Percentiles rank a stretch among this genome's conserved stretches.
Conservation (phyloP, 1,140 invertebrate species). For the Neodiprion virginianus region DNA sequence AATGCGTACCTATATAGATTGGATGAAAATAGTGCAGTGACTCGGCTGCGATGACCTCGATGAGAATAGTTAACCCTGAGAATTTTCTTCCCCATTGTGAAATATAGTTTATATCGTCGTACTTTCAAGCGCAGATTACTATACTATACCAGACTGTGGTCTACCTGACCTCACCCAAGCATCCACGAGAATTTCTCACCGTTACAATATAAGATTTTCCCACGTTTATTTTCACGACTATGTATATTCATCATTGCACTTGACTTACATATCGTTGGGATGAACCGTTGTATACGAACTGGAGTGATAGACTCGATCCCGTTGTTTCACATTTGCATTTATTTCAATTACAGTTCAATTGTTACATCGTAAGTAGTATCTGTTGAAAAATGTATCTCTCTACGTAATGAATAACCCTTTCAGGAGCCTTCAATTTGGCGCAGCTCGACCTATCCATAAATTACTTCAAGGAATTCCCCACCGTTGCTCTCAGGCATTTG, state of each 20-base stretch:
- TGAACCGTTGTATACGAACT: background rate
- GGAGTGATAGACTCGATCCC: background rate
- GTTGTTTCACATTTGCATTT: conserved; percentile 31
- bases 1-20: background rate
- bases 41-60: background rate
- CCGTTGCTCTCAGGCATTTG: conserved; percentile 75
- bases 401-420: conserved; percentile 18
- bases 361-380: background rate
- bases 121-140: no score
- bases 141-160: no score
- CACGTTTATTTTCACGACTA: background rate
- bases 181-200: background rate
- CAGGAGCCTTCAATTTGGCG: conserved; percentile 74
- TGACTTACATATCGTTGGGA: background rate
- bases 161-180: background rate
- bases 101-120: no score
- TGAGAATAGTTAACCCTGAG: conserved; percentile 2
- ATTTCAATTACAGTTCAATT: conserved; percentile 2
- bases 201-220: background rate
- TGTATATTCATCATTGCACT: background rate
- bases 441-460: conserved; percentile 85
- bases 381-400: background rate
- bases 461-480: conserved; percentile 82
- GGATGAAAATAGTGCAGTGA: background rate
- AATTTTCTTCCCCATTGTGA: background rate